phyloP scores from a whole-genome alignment of 2,113 vertebrate genomes.

The Urocynchramus pylzowi region DNA sequence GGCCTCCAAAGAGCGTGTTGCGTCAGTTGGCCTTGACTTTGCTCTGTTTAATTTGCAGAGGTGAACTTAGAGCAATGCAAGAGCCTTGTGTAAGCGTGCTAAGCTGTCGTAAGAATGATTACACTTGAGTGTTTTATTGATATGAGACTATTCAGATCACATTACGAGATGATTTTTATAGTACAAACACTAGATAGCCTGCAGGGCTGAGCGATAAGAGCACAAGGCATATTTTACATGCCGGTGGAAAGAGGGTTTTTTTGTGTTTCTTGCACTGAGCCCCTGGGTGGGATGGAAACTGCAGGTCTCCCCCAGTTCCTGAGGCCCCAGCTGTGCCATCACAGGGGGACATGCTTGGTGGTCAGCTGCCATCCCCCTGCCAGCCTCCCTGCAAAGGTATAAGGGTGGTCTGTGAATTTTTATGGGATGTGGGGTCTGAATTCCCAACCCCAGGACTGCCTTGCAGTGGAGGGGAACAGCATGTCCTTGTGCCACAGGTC shows the following conservation, averaged over 20 bases:
- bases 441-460: not conserved
- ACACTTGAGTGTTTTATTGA: not conserved
- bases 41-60: not conserved
- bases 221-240: not conserved
- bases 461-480: not conserved
- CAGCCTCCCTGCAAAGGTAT: not conserved
- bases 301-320: accelerated
- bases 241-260: not conserved
- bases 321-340: not conserved
- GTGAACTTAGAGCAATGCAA: not conserved
- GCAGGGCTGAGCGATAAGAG: not conserved
- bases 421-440: not conserved
- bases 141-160: not conserved
- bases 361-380: not conserved
- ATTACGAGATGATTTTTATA: not conserved
- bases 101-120: not conserved
- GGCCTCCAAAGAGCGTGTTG: accelerated
- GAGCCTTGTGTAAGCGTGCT: not conserved
- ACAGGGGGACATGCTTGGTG: accelerated
- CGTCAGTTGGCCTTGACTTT: not conserved
- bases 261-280: not conserved
- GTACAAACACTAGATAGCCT: not conserved
- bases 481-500: not conserved
- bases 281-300: not conserved
- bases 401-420: not conserved